These are phyloP conservation scores for Melanostoma scalare DNA, from an alignment of 2,888 invertebrate genomes.

Conservation along the genomic window DNA sequence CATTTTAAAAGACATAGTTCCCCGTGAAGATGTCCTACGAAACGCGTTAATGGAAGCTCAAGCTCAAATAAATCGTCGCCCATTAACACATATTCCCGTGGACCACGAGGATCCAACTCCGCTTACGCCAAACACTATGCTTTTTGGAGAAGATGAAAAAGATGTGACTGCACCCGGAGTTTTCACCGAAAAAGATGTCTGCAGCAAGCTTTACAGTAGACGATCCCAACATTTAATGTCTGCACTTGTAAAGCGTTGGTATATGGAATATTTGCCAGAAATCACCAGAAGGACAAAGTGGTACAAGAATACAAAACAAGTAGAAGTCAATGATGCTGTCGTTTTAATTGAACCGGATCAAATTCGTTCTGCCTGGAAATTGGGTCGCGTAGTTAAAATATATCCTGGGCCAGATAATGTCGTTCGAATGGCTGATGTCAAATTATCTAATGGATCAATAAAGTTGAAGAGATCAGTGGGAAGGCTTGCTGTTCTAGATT, in stretches of 20 bases:
- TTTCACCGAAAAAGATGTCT: not conserved
- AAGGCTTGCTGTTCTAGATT: too few species aligned
- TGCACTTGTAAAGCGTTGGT: not conserved
- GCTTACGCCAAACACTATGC: too few species aligned
- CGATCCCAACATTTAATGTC: not conserved
- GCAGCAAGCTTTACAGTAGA: conserved; percentile 4
- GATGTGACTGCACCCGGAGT: too few species aligned
- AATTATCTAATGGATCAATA: not conserved
- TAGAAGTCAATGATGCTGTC: not conserved
- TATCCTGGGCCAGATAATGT: conserved; percentile 2
- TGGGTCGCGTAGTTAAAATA: not conserved
- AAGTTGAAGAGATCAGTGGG: conserved; percentile 1
- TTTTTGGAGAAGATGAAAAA: too few species aligned
- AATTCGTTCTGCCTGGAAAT: not conserved
- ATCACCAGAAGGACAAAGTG: not conserved
- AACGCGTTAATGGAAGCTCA: not conserved
- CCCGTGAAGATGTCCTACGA: conserved; percentile 2
- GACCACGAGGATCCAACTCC: not conserved
- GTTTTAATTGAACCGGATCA: not conserved
- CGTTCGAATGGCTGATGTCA: not conserved
- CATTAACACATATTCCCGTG: too few species aligned
- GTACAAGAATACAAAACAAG: not conserved
- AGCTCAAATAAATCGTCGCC: too few species aligned
- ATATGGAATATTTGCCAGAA: not conserved
- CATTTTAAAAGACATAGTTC: not conserved